Conservation (phyloP, 2,888 invertebrate genomes). For the Drosophila mettleri region DNA sequence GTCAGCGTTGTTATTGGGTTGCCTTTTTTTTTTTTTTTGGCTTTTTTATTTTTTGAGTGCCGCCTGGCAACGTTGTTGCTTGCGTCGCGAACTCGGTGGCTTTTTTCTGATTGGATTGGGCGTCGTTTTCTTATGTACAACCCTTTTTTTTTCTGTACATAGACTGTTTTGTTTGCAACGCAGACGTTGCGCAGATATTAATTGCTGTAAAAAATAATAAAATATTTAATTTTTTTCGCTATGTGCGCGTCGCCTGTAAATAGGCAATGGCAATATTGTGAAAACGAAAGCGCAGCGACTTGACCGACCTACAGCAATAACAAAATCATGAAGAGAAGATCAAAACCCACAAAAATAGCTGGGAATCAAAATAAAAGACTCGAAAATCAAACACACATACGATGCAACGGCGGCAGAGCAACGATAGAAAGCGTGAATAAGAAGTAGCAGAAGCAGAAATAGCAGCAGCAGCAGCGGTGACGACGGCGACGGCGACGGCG, state of each 20-base stretch:
- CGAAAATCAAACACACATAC: conserved; percentile 49
- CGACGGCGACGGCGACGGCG: neutral
- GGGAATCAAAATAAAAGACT: conserved; percentile 72
- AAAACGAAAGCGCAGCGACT: conserved; percentile 45
- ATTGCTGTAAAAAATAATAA: neutral
- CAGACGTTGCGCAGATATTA: conserved; percentile 7
- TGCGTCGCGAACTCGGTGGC: conserved; percentile 14
- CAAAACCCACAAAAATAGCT: conserved; percentile 33
- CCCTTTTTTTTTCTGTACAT: conserved; percentile 15
- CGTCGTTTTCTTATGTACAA: conserved; percentile 11
- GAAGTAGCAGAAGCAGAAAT: conserved; percentile 20
- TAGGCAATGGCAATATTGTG: conserved; percentile 40
- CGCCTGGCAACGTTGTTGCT: conserved; percentile 24
- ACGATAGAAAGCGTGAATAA: conserved; percentile 41
- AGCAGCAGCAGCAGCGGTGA: neutral
- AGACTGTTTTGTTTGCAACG: conserved; percentile 10
- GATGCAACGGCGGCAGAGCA: conserved; percentile 15
- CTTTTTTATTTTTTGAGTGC: neutral
- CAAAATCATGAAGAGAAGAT: conserved; percentile 20
- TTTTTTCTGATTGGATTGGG: conserved; percentile 14
- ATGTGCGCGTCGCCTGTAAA: conserved; percentile 39
- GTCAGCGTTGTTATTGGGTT: conserved; percentile 7
- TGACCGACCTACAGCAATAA: conserved; percentile 61
- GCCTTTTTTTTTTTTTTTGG: neutral
- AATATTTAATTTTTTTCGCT: conserved; percentile 5